These are phyloP conservation scores for Isoperla grammatica DNA, from an alignment of 2,888 invertebrate genomes.

Conservation along the genomic window DNA sequence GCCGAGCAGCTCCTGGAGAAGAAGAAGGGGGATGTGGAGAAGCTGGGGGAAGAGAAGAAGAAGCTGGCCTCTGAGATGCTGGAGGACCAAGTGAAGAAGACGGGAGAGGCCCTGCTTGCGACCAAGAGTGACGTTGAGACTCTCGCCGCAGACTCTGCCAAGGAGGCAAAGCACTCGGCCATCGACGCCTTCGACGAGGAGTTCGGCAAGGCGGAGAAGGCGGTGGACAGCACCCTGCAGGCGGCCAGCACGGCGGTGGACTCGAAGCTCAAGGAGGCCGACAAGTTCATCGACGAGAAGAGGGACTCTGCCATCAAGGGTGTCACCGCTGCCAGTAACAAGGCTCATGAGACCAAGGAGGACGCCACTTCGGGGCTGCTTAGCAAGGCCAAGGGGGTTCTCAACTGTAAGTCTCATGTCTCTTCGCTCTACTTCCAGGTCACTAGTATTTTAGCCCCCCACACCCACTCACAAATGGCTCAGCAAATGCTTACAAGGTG, in stretches of 20 bases:
- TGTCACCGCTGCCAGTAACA: constrained; percentile 33
- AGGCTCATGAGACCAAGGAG: constrained; percentile 44
- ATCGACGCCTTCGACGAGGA: constrained; percentile 52
- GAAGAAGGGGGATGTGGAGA: constrained; percentile 66
- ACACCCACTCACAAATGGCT: too few relatives aligned
- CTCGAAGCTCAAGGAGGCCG: constrained; percentile 57
- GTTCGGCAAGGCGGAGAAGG: constrained; percentile 44
- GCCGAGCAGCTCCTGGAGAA: constrained; percentile 63
- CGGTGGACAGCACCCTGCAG: constrained; percentile 42
- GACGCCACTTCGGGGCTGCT: constrained; percentile 48
- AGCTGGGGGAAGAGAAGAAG: constrained; percentile 45
- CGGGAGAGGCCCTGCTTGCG: constrained; percentile 54
- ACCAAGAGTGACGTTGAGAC: constrained; percentile 50
- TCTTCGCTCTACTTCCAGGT: not conserved
- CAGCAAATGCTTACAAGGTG: too few relatives aligned
- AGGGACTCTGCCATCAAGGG: constrained; percentile 36
- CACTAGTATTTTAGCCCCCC: too few relatives aligned
- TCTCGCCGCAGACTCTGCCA: constrained; percentile 35
- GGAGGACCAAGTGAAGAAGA: constrained; percentile 51
- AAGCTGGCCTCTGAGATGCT: constrained; percentile 31
- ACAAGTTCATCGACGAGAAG: constrained; percentile 56
- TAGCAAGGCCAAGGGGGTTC: constrained; percentile 48
- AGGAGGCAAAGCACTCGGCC: constrained; percentile 48
- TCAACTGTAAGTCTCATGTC: constrained; percentile 32
- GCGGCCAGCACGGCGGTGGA: constrained; percentile 52